Percentiles rank a stretch among this genome's conserved stretches.
Evolutionary conservation across 1,140 invertebrate species (phyloP).

Genomic region (Probaryconus sp.): DNA sequence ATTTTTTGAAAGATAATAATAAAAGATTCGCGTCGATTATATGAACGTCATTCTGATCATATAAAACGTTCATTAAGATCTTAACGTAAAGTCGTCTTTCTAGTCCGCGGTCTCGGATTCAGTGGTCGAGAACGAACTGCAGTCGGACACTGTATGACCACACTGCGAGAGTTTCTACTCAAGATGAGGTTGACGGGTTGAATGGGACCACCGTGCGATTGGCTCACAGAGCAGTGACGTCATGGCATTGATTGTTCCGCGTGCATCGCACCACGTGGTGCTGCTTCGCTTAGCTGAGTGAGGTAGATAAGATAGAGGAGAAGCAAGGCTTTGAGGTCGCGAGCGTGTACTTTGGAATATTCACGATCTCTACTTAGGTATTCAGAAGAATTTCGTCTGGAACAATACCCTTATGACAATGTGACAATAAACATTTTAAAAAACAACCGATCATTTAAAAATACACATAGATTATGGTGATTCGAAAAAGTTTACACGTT

Average conservation of each 20-base stretch:
- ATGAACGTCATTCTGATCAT: constrained; percentile 7
- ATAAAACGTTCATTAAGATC: constrained; percentile 22
- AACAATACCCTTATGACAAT: too few relatives aligned
- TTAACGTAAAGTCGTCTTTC: constrained; percentile 15
- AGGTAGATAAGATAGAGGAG: constrained; percentile 21
- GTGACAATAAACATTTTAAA: too few relatives aligned
- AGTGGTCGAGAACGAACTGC: constrained; percentile 77
- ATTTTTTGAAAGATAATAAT: not conserved
- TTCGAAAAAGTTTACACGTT: too few relatives aligned
- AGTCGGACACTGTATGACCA: constrained; percentile 74
- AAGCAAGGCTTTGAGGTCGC: constrained; percentile 21
- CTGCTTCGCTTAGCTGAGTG: constrained; percentile 23
- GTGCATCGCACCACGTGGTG: constrained; percentile 75
- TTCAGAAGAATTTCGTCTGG: too few relatives aligned
- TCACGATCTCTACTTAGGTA: too few relatives aligned
- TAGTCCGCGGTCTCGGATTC: constrained; percentile 58
- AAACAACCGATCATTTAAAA: too few relatives aligned
- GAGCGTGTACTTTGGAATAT: constrained; percentile 34
- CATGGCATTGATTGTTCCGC: constrained; percentile 77
- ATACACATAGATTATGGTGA: too few relatives aligned
- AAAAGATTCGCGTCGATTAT: not conserved
- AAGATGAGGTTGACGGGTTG: constrained; percentile 67
- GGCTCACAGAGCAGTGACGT: constrained; percentile 72
- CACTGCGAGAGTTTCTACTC: constrained; percentile 68
- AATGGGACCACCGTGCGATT: constrained; percentile 75